phyloP scores from a whole-genome alignment of 2,113 vertebrate species.

The Numenius arquata region DNA sequence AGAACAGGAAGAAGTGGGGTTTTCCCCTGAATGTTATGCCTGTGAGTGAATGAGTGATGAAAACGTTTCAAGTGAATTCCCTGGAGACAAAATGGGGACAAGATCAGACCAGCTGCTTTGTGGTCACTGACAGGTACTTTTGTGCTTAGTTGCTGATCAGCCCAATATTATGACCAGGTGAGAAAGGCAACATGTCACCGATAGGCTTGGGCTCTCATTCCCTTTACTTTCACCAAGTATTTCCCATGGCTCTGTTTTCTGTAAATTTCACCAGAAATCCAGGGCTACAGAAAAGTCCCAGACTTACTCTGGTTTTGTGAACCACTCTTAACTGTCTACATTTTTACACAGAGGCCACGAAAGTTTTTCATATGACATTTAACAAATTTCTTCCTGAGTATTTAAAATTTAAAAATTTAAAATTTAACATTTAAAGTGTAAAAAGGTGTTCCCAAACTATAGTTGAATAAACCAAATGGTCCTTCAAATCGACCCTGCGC shows the following conservation, averaged over 20 bases:
- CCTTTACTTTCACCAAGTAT: neutral
- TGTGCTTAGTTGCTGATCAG: neutral
- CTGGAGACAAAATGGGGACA: neutral
- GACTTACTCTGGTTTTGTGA: neutral
- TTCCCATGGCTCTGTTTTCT: neutral
- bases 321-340: neutral
- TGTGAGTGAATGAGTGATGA: neutral
- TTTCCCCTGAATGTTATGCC: neutral
- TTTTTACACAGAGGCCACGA: neutral
- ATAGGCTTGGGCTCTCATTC: neutral
- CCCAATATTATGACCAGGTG: neutral
- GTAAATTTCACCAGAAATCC: neutral
- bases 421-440: neutral
- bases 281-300: neutral
- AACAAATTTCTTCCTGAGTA: neutral
- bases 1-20: neutral
- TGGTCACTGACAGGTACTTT: neutral
- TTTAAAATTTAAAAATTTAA: neutral
- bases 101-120: neutral
- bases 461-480: neutral
- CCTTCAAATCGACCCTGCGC: neutral
- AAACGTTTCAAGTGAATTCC: neutral
- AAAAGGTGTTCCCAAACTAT: neutral
- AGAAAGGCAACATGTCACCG: fast-evolving
- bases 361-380: neutral